Conservation (phyloP, 2,888 invertebrate species). For the Cerastis leucographa region DNA sequence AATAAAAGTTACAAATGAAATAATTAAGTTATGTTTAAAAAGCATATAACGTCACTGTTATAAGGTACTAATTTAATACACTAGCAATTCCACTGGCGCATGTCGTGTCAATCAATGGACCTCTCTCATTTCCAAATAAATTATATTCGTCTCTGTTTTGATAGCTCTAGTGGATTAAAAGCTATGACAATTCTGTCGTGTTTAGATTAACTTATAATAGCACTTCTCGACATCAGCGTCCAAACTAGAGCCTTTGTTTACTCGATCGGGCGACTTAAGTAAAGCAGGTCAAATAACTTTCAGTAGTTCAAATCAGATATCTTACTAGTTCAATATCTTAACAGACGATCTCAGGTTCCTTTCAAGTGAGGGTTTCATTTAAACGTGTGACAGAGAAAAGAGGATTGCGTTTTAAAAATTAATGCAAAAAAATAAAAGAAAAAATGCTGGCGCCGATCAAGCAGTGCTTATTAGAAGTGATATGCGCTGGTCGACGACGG, state of each 20-base stretch:
- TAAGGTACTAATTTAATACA: background rate
- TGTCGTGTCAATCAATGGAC: background rate
- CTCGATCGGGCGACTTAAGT: background rate
- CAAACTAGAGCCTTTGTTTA: constrained; percentile 11
- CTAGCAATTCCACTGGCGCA: background rate
- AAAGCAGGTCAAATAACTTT: constrained; percentile 13
- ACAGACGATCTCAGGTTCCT: background rate
- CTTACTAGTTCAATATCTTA: background rate
- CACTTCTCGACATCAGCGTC: background rate
- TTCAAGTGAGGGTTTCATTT: background rate
- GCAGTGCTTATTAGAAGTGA: background rate
- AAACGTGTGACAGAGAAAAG: background rate
- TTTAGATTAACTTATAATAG: constrained; percentile 19
- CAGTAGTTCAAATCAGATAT: constrained; percentile 10
- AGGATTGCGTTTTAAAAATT: background rate
- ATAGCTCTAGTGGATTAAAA: constrained; percentile 1
- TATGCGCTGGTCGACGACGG: background rate
- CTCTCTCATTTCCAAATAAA: background rate
- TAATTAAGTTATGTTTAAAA: too few species aligned
- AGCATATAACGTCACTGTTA: background rate
- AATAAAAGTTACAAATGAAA: too few species aligned
- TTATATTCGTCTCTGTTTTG: background rate
- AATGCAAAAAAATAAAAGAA: too few species aligned
- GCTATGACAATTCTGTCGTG: constrained; percentile 17
- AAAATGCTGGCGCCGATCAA: background rate